phyloP scores from a whole-genome alignment of 2,888 invertebrate species.

The Ophioninae sp. region DNA sequence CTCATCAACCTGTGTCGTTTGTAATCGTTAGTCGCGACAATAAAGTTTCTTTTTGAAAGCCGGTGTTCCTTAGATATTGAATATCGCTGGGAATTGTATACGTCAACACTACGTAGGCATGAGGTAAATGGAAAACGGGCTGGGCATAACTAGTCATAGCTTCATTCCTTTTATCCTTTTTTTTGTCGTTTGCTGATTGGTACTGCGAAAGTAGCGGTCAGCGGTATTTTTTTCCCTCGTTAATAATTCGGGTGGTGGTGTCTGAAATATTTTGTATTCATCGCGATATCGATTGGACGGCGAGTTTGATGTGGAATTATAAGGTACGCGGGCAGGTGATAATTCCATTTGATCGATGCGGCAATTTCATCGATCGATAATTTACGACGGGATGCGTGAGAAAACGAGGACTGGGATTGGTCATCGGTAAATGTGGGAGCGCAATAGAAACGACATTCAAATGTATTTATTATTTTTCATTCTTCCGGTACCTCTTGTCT shows the following conservation, averaged over 20 bases:
- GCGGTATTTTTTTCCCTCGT: not conserved
- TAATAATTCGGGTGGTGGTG: not conserved
- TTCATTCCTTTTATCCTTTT: not conserved
- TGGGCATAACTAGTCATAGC: not conserved
- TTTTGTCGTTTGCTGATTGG: not conserved
- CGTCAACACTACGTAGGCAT: not conserved
- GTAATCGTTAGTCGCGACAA: not conserved
- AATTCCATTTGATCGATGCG: no score
- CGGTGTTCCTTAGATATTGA: not conserved
- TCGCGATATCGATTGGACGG: not conserved
- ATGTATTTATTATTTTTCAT: no score
- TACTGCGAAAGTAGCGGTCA: not conserved
- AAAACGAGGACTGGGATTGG: no score
- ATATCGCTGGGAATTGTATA: not conserved
- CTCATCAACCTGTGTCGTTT: slow-evolving; percentile 23
- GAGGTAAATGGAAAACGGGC: not conserved
- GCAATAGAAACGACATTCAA: no score
- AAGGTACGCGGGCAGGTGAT: no score
- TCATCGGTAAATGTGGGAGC: no score
- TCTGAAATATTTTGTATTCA: not conserved
- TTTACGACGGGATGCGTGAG: no score
- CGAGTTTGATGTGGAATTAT: no score
- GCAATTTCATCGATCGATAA: no score
- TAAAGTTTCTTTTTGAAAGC: not conserved
- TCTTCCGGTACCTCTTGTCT: no score